These are phyloP conservation scores for Scarus forsteni DNA, from an alignment of 2,797 vertebrate genomes.

Conservation along the genomic window DNA sequence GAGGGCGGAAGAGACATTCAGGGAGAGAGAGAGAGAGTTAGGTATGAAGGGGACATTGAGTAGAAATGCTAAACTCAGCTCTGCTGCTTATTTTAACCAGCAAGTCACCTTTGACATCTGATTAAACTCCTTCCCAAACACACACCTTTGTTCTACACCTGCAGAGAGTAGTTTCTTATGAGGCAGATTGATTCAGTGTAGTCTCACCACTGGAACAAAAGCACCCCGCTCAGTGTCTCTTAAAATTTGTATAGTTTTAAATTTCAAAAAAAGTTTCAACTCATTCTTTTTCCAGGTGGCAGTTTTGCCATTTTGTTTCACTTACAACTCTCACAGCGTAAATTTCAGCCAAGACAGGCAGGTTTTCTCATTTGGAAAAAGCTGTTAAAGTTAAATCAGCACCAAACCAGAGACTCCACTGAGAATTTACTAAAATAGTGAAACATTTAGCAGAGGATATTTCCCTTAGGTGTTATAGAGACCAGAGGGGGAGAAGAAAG, in stretches of 20 bases:
- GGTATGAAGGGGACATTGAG: slow-evolving; percentile 31
- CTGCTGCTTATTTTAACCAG: slow-evolving; percentile 36
- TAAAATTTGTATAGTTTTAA: not conserved
- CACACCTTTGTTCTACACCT: slow-evolving; percentile 8
- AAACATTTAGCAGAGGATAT: not conserved
- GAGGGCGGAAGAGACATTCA: slow-evolving; percentile 40
- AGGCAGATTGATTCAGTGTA: slow-evolving; percentile 22
- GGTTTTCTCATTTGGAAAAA: not conserved
- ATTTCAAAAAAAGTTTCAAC: not conserved
- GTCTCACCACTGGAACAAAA: slow-evolving; percentile 18
- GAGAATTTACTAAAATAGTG: not conserved
- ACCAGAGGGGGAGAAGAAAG: not conserved
- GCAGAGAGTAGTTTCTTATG: slow-evolving; percentile 13
- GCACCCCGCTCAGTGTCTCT: not conserved
- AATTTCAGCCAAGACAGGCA: not conserved
- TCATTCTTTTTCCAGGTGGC: not conserved
- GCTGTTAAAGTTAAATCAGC: not conserved
- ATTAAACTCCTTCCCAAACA: slow-evolving; percentile 37
- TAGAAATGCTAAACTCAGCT: slow-evolving; percentile 48
- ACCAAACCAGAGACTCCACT: not conserved
- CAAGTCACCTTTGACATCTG: slow-evolving; percentile 39
- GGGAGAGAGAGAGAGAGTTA: slow-evolving; percentile 15
- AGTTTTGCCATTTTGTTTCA: not conserved
- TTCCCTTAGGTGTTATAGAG: not conserved
- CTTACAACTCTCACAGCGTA: not conserved